Conservation (phyloP, 2,113 vertebrate species). For the Anarhynchus alexandrinus region DNA sequence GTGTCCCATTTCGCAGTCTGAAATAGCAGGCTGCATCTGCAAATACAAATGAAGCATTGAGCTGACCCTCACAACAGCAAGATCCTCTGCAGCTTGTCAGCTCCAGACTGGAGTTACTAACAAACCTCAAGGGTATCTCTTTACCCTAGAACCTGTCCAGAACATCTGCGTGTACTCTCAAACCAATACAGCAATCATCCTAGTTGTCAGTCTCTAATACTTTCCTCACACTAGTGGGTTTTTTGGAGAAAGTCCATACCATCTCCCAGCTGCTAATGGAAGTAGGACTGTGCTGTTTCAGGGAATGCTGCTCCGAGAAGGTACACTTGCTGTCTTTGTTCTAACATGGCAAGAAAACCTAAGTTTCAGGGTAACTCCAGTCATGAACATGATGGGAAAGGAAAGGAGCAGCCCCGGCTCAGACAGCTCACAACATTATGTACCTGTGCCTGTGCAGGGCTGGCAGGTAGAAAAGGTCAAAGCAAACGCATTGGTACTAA, state of each 20-base stretch:
- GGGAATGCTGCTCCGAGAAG: neutral
- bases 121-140: accelerated
- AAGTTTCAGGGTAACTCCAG: neutral
- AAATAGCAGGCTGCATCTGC: neutral
- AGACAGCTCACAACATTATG: neutral
- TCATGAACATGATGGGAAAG: neutral
- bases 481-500: neutral
- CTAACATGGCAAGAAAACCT: neutral
- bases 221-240: neutral
- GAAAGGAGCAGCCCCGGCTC: neutral
- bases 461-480: neutral
- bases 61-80: neutral
- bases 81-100: neutral
- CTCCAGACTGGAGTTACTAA: neutral
- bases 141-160: neutral
- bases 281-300: neutral
- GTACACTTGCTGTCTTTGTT: neutral
- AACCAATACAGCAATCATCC: neutral
- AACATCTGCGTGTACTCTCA: neutral
- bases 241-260: neutral
- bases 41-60: neutral
- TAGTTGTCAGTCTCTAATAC: accelerated
- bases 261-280: neutral
- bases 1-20: neutral
- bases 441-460: neutral